A percentile compares a stretch with the other conserved stretches of the same genome.
phyloP scores from a whole-genome alignment of 2,888 invertebrate species.

The Leucoma salicis region DNA sequence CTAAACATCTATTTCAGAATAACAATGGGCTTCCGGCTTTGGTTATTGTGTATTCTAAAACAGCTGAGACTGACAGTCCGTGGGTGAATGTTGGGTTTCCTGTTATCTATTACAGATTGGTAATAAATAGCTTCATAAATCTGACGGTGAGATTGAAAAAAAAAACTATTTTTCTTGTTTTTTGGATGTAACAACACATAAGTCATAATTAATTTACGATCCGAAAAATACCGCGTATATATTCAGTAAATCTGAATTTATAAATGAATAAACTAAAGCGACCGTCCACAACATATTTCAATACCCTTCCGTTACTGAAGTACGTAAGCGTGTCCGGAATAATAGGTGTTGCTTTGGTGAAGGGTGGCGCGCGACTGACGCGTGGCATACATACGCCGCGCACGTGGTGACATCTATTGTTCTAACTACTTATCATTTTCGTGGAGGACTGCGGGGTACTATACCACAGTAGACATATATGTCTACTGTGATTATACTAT shows the following conservation, averaged over 20 bases:
- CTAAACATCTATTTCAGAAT: no score
- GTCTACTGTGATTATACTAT: no score
- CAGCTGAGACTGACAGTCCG: no score
- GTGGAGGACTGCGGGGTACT: slow-evolving; percentile 15
- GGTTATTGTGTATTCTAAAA: no score
- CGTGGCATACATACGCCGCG: slow-evolving; percentile 55
- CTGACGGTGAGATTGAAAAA: no score
- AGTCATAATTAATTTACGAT: slow-evolving; percentile 14
- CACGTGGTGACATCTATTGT: slow-evolving; percentile 64
- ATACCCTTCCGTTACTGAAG: slow-evolving; percentile 46
- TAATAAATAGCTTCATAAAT: no score
- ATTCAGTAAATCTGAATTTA: not conserved
- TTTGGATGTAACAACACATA: no score
- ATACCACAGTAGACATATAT: no score
- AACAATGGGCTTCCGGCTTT: no score
- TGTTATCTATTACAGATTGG: no score
- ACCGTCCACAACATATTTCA: slow-evolving; percentile 32
- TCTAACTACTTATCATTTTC: slow-evolving; percentile 50
- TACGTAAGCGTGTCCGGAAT: slow-evolving; percentile 44
- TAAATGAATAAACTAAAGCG: slow-evolving; percentile 35
- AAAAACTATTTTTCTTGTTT: no score
- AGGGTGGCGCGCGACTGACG: slow-evolving; percentile 55
- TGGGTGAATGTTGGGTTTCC: no score
- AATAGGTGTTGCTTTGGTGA: slow-evolving; percentile 52
- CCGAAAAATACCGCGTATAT: slow-evolving; percentile 8